Conservation (phyloP, 2,113 vertebrate genomes). For the Tretioscincus oriximinensis region DNA sequence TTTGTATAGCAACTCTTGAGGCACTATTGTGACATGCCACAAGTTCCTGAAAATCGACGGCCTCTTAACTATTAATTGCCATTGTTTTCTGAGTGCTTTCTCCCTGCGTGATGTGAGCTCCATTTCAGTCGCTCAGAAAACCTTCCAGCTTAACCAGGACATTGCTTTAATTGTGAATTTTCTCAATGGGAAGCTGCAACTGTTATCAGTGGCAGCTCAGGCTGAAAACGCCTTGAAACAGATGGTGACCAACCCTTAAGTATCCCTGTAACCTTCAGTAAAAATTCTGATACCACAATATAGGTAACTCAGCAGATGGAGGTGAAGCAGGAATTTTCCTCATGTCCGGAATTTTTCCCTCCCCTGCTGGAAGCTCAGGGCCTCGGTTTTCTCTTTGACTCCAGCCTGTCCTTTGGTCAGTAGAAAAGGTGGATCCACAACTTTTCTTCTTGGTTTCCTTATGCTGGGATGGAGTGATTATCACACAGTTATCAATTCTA, state of each 20-base stretch:
- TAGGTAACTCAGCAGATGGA: neutral
- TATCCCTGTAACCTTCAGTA: conserved; percentile 28
- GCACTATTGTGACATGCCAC: too few species aligned
- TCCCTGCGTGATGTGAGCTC: neutral
- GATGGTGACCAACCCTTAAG: neutral
- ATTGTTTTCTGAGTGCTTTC: neutral
- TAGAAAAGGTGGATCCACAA: too few species aligned
- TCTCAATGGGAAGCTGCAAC: fast-evolving
- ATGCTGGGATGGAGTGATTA: too few species aligned
- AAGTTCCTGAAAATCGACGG: too few species aligned
- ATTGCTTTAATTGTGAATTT: conserved; percentile 31
- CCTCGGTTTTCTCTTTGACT: too few species aligned
- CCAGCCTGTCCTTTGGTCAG: too few species aligned
- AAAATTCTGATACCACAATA: neutral
- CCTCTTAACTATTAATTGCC: neutral
- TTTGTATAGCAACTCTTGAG: too few species aligned
- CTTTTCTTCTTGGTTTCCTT: too few species aligned
- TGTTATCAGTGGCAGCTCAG: neutral
- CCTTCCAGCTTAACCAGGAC: fast-evolving
- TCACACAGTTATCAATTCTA: too few species aligned
- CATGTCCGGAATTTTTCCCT: neutral
- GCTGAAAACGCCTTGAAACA: conserved; percentile 18
- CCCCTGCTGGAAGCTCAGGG: too few species aligned
- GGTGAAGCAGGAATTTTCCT: neutral
- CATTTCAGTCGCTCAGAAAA: conserved; percentile 9